These are phyloP conservation scores for Conistra vaccinii DNA, from an alignment of 2,888 invertebrate species.

Conservation along the genomic window DNA sequence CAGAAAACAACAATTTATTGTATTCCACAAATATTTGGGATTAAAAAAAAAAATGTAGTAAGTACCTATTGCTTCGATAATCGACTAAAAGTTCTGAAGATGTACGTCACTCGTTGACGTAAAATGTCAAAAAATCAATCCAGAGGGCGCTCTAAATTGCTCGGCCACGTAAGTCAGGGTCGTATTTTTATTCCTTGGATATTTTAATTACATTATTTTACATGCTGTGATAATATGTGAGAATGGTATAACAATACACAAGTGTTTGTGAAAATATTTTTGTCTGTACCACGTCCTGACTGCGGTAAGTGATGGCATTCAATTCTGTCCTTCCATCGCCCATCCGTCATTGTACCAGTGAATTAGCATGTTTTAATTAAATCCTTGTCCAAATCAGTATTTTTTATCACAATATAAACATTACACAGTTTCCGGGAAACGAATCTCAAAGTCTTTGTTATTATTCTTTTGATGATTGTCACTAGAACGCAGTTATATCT, in stretches of 20 bases:
- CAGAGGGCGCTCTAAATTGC: slow-evolving; percentile 88
- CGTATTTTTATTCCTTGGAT: slow-evolving; percentile 86
- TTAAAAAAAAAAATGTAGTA: no score
- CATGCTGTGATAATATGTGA: slow-evolving; percentile 83
- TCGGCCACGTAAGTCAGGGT: slow-evolving; percentile 91
- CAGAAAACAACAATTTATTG: no score
- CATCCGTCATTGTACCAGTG: slow-evolving; percentile 84
- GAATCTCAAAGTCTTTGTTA: slow-evolving; percentile 30
- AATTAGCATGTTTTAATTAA: slow-evolving; percentile 87
- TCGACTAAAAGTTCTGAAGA: slow-evolving; percentile 31
- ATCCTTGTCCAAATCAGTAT: slow-evolving; percentile 77
- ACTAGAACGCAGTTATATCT: slow-evolving; percentile 67
- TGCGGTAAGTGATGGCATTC: slow-evolving; percentile 78
- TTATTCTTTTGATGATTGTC: slow-evolving; percentile 41
- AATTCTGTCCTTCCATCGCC: slow-evolving; percentile 71
- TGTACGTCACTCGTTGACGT: slow-evolving; percentile 74
- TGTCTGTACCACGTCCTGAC: slow-evolving; percentile 76
- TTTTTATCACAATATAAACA: slow-evolving; percentile 81
- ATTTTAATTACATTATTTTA: slow-evolving; percentile 82
- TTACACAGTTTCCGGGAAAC: slow-evolving; percentile 48
- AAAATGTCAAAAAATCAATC: slow-evolving; percentile 85
- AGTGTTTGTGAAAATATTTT: slow-evolving; percentile 78
- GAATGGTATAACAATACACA: slow-evolving; percentile 82
- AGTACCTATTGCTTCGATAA: background rate
- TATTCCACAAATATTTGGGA: no score